Evolutionary conservation across 2,888 invertebrate genomes (phyloP), one percentile per base, ranked within the genome.

Genomic region (Sclerodermus sp.): DNA sequence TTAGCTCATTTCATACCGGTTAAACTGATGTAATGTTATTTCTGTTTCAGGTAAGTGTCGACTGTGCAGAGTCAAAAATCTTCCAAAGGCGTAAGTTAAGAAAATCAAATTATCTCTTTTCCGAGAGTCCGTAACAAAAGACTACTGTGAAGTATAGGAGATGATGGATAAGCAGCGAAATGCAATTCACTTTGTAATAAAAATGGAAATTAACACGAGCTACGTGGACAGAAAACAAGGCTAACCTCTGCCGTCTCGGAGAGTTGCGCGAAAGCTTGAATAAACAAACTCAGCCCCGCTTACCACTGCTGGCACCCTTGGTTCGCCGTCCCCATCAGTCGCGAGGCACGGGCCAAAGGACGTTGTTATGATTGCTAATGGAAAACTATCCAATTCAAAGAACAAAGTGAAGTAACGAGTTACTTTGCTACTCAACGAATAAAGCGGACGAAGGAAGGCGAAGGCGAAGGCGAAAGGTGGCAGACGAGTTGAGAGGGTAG

Each of bases 281-380:
- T 71, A 71, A 73, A 66, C 67, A 67, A 67, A 67, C 65, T 60
- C 57, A 56, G 48, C 48, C 46, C 49, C 57, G 50, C 49, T 23
- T 23, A 23, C 23, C 23, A 23, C 23, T 8, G 3, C 23, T 55
- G 58, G 47, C 60, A 56, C 58, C 53, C 61, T 59, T 8, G 23
- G 23, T 23, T 23, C 4, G 23, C 41, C 56, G 56, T 58, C 52
- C 58, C 58, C 64, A 62, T 65, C 64, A 60, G 64, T 62, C 56
- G 55, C 58, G 52, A 49, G 53, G 60, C 57, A 61, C 53, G 58
- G 61, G 58, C 66, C 66, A 68, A 69, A 74, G 67, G 67, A 67
- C 68, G 67, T 70, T 74, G 74, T 74, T 74, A 74, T 74, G 73
- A 74, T 70, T 74, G 73, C 74, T 74, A 73, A 74, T 74, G 74